Conservation (phyloP, 2,797 vertebrate species). For the Poeciliopsis turneri region DNA sequence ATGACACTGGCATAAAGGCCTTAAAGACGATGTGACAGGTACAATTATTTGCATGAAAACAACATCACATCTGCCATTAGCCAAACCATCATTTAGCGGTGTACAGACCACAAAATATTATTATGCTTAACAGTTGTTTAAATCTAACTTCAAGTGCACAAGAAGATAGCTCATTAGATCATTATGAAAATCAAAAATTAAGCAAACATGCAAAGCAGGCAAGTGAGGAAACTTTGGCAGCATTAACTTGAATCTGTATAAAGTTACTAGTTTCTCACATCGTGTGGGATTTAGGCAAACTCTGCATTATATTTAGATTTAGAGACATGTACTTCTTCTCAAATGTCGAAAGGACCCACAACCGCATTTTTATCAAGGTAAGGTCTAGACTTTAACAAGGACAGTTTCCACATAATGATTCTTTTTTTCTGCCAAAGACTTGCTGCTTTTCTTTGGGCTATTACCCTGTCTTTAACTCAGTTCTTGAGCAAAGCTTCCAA, state of each 20-base stretch:
- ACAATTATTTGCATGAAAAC: conserved; percentile 19
- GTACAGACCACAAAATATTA: not conserved
- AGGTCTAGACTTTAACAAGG: not conserved
- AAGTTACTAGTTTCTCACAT: not conserved
- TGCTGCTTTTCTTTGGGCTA: not conserved
- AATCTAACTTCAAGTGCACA: not conserved
- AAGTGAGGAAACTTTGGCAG: not conserved
- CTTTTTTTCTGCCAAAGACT: not conserved
- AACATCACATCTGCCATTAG: conserved; percentile 12
- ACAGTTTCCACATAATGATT: not conserved
- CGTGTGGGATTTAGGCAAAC: not conserved
- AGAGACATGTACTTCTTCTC: not conserved
- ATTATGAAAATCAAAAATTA: not conserved
- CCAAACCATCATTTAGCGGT: not conserved
- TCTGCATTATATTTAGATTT: not conserved
- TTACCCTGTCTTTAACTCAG: not conserved
- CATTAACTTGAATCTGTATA: not conserved
- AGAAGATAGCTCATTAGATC: not conserved
- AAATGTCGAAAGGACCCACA: not conserved
- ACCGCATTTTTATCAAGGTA: not conserved
- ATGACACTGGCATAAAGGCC: conserved; percentile 28
- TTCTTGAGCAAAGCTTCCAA: not conserved
- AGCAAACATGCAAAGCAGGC: not conserved
- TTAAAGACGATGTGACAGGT: conserved; percentile 16
- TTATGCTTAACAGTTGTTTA: not conserved